Base-by-base conservation (phyloP, 2,113 vertebrate species). In the Hyperoodon ampullatus region DNA sequence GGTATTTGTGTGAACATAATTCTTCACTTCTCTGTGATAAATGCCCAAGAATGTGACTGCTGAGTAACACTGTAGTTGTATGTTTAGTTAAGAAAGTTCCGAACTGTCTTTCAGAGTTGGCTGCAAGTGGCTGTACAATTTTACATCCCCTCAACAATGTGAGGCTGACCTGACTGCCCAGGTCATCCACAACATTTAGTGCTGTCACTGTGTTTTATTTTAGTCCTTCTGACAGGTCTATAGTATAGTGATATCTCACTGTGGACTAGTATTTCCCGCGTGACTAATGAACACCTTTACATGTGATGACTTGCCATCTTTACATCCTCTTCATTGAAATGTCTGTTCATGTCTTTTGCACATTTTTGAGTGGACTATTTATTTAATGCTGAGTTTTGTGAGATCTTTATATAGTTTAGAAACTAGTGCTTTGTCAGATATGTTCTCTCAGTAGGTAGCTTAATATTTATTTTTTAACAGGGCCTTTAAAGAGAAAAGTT, bases 1-100 rank as follows among this genome's bases (percentile, higher is more conserved):
- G 65, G 42, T 61, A 71, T 80, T 61, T 61, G 65, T 71, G 84
- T 39, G 66, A 81, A 81, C 39, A 24, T 19, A 33, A 72, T n/a
- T 77, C 88, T 72, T 86, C 61, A 68, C 44, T 86, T 93, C 82
- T 58, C 60, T 77, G 35, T 39, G 71, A 93, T 71, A 89, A 89
- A 66, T 83, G 77, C 44, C 84, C 77, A 74, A 89, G 23, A 82
- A 83, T 30, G 5, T 78, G 47, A 70, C 68, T 86, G 35, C 58
- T 83, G 44, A 21, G 21, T 58, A 15, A 16, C 33, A 72, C 23
- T 39, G 60, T 53, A 82, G 19, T 72, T 72, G 33, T 42, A 72
- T 65, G n/a, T n/a, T 82, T 42, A 66, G 58, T 65, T 71, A 89
- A 66, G 66, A 95, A 95, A 95, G 47, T 81, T 39, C 58, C 39